A percentile compares a stretch with the other conserved stretches of the same genome.
These are phyloP conservation scores for Allacma fusca DNA, from an alignment of 2,888 invertebrate species.

Conservation along the genomic window DNA sequence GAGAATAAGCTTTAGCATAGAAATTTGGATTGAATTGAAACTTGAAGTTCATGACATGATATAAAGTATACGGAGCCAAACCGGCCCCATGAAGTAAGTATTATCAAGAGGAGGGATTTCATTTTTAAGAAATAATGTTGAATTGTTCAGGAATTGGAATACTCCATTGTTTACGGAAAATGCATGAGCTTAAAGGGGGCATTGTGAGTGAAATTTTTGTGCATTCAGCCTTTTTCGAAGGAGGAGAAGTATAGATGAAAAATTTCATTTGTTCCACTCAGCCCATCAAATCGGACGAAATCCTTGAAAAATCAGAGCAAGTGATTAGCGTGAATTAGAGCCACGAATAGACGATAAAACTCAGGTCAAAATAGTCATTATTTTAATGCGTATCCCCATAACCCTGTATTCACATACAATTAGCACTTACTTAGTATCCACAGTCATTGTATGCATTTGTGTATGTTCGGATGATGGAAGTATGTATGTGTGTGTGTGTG, in stretches of 20 bases:
- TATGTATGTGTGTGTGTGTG: too few relatives aligned
- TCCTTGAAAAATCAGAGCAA: conserved; percentile 43
- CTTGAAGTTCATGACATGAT: background rate
- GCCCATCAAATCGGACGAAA: conserved; percentile 28
- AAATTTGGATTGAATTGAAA: background rate
- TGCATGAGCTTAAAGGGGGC: background rate
- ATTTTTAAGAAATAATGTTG: background rate
- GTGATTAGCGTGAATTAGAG: conserved; percentile 26
- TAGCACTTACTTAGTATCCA: too few relatives aligned
- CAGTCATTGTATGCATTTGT: too few relatives aligned
- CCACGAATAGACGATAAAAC: conserved; percentile 30
- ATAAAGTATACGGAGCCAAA: background rate
- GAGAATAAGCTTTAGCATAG: background rate
- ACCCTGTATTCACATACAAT: background rate
- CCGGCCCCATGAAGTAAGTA: background rate
- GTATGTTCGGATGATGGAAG: too few relatives aligned
- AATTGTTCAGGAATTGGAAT: conserved; percentile 21
- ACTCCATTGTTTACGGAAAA: conserved; percentile 1
- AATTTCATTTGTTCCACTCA: conserved; percentile 33
- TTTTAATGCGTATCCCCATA: conserved; percentile 30
- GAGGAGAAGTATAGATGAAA: conserved; percentile 9
- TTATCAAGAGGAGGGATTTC: background rate
- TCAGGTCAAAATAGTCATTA: conserved; percentile 41
- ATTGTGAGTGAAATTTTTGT: background rate
- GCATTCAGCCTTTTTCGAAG: too few relatives aligned